phyloP scores from a whole-genome alignment of 2,888 invertebrate genomes.

The Megamerina dolium region DNA sequence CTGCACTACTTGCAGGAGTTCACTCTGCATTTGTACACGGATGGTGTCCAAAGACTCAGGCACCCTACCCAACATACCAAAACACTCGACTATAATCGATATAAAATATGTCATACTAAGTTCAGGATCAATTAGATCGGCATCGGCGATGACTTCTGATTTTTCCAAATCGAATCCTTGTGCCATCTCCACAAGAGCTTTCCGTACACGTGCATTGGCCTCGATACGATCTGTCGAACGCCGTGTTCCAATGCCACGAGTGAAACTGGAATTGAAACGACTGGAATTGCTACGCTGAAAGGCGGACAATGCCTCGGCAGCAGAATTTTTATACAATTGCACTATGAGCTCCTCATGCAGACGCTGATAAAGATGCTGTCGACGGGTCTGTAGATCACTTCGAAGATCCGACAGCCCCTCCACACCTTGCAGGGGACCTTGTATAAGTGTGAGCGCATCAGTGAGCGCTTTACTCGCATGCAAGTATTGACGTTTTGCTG shows the following conservation, averaged over 20 bases:
- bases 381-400: conserved; percentile 59
- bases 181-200: conserved; percentile 54
- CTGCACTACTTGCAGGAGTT: conserved; percentile 72
- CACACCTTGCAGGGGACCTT: conserved; percentile 71
- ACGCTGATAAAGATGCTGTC: conserved; percentile 61
- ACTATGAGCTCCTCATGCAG: conserved; percentile 65
- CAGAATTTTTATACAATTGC: conserved; percentile 64
- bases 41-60: conserved; percentile 81
- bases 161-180: conserved; percentile 47
- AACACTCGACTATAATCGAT: conserved; percentile 76
- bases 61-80: conserved; percentile 75
- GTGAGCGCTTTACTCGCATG: conserved; percentile 78
- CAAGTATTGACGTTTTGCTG: conserved; percentile 71
- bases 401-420: conserved; percentile 78
- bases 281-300: conserved; percentile 60
- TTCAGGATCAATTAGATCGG: conserved; percentile 56
- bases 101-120: conserved; percentile 64
- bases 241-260: conserved; percentile 54
- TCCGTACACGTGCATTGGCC: conserved; percentile 52
- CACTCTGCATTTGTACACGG: conserved; percentile 76
- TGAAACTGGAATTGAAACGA: conserved; percentile 55
- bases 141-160: conserved; percentile 55
- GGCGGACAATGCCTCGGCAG: conserved; percentile 50
- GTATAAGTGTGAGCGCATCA: conserved; percentile 61
- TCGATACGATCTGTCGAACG: conserved; percentile 55